A percentile compares a stretch with the other conserved stretches of the same genome.
These are phyloP conservation scores for Zaprionus gabonicus DNA, from an alignment of 1,140 invertebrate species.

Conservation along the genomic window DNA sequence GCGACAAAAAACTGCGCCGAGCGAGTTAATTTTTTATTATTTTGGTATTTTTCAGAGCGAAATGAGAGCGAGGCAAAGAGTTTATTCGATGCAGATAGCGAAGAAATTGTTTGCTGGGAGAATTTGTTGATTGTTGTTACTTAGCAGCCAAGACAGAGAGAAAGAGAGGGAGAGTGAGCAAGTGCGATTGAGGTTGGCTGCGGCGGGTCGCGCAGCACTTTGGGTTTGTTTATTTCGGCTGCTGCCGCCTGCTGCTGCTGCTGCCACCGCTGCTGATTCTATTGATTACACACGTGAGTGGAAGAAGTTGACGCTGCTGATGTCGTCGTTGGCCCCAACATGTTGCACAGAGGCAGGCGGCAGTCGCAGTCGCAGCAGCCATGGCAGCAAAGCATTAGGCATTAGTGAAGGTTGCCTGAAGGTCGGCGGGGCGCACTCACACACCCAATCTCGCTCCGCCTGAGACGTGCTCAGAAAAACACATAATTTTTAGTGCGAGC, in stretches of 20 bases:
- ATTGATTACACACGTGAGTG: conserved; percentile 72
- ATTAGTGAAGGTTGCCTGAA: conserved; percentile 78
- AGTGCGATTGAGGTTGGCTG: conserved; percentile 25
- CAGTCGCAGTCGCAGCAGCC: neutral
- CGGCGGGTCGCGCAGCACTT: conserved; percentile 15
- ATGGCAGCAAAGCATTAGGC: conserved; percentile 34
- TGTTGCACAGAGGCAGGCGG: conserved; percentile 56
- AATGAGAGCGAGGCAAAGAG: conserved; percentile 1
- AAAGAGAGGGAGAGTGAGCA: conserved; percentile 3
- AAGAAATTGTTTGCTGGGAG: conserved; percentile 52
- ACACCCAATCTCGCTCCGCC: conserved; percentile 27
- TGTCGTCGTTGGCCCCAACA: conserved; percentile 44
- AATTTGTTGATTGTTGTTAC: conserved; percentile 76
- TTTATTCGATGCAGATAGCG: conserved; percentile 22
- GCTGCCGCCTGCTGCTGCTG: conserved; percentile 32
- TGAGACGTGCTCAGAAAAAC: conserved; percentile 26
- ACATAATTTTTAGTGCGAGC: conserved; percentile 2
- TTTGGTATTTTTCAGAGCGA: conserved; percentile 1
- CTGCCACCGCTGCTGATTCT: conserved; percentile 47
- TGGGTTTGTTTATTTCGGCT: conserved; percentile 56
- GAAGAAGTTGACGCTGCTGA: conserved; percentile 22
- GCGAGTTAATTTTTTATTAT: conserved; percentile 1
- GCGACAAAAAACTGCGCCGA: conserved; percentile 22
- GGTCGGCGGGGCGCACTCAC: conserved; percentile 66
- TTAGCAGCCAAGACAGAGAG: conserved; percentile 60